phyloP scores from a whole-genome alignment of 2,797 vertebrate genomes.

The Parauchenoglanis punctatus region DNA sequence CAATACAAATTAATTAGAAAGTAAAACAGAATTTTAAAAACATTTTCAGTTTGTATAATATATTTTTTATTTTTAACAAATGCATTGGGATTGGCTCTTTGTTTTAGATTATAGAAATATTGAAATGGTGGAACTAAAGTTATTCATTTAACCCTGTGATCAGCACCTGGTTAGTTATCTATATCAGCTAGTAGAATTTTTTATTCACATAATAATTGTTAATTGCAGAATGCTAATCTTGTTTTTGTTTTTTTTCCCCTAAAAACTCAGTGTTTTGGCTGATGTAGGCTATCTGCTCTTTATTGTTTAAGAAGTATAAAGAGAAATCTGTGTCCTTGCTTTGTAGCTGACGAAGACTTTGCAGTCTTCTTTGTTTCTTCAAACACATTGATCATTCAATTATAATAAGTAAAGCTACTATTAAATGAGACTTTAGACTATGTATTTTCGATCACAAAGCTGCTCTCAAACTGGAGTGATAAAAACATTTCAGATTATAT shows the following conservation, averaged over 20 bases:
- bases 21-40: background rate
- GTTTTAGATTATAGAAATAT: conserved; percentile 1
- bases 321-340: background rate
- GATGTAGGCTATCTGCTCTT: background rate
- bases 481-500: background rate
- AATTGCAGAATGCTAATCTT: no score
- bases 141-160: background rate
- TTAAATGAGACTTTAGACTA: background rate
- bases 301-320: background rate
- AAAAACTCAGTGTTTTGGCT: background rate
- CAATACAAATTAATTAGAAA: background rate
- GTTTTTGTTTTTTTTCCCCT: background rate
- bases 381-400: background rate
- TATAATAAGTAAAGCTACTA: background rate
- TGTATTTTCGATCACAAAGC: background rate
- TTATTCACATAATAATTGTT: background rate
- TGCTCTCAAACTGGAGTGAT: background rate
- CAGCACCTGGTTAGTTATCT: background rate
- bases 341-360: background rate
- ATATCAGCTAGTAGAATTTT: background rate
- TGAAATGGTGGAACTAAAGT: background rate
- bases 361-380: background rate
- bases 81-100: background rate
- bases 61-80: background rate
- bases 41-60: background rate